phyloP scores from a whole-genome alignment of 2,888 invertebrate genomes.

The Hydrotaea diabolus region DNA sequence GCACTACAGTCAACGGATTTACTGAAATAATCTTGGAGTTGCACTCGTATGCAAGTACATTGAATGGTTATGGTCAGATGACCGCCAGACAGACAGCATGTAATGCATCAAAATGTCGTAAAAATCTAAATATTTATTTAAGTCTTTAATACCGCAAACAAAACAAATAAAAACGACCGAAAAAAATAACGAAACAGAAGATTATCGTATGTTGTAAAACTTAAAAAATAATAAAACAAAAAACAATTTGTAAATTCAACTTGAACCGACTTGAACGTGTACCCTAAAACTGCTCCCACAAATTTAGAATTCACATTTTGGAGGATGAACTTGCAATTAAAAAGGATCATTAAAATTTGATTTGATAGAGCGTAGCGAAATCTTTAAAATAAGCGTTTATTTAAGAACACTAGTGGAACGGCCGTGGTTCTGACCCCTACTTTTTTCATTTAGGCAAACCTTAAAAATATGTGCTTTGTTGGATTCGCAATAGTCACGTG shows the following conservation, averaged over 20 bases:
- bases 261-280: too few species aligned
- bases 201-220: neutral
- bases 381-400: too few species aligned
- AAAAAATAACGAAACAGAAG: constrained; percentile 11
- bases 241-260: neutral
- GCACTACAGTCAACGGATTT: neutral
- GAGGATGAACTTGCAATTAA: too few species aligned
- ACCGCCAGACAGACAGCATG: constrained; percentile 43
- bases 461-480: too few species aligned
- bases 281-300: too few species aligned
- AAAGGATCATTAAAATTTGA: too few species aligned
- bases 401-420: too few species aligned
- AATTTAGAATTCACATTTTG: too few species aligned
- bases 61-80: constrained; percentile 42
- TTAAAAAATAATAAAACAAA: neutral
- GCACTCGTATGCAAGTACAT: neutral
- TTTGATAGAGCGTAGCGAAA: too few species aligned
- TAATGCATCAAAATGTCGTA: constrained; percentile 64
- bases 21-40: constrained; percentile 17
- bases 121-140: constrained; percentile 51
- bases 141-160: constrained; percentile 14
- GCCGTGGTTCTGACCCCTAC: too few species aligned
- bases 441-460: too few species aligned
- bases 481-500: too few species aligned
- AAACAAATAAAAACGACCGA: neutral